Conservation (phyloP, 2,113 vertebrate genomes). For the Rhegmatorhina hoffmannsi region DNA sequence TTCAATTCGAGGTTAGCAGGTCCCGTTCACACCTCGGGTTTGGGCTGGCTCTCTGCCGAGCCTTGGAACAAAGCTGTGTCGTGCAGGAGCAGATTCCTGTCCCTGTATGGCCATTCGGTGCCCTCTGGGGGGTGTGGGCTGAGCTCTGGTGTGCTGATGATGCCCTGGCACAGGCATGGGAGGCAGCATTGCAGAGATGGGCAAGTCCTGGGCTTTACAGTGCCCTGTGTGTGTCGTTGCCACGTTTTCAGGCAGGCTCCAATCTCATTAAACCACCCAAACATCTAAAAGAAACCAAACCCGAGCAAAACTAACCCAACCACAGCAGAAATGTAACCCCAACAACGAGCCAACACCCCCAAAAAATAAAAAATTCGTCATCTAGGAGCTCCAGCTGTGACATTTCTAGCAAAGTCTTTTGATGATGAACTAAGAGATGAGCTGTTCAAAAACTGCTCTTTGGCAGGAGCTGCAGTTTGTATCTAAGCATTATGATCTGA, state of each 20-base stretch:
- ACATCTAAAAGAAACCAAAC: not conserved
- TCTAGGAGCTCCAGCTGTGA: not conserved
- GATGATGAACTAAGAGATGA: not conserved
- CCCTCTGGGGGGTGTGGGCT: not conserved
- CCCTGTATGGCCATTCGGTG: not conserved
- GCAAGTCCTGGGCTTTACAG: not conserved
- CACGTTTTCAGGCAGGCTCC: not conserved
- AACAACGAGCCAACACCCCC: not conserved
- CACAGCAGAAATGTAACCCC: not conserved
- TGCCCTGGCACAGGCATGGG: not conserved
- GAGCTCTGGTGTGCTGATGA: not conserved
- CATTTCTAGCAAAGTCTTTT: conserved; percentile 42
- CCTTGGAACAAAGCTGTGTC: not conserved
- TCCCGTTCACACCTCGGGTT: not conserved
- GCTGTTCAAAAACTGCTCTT: not conserved
- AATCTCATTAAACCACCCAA: not conserved
- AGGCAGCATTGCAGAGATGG: not conserved
- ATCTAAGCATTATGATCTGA: not conserved
- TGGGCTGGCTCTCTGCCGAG: not conserved
- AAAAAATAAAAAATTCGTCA: not conserved
- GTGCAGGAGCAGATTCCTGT: not conserved
- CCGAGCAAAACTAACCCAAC: not conserved
- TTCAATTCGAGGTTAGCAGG: not conserved
- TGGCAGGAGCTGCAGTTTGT: not conserved
- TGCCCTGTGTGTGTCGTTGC: fast-evolving